Base-by-base conservation (phyloP, 2,113 vertebrate species). In the Budorcas taxicolor region DNA sequence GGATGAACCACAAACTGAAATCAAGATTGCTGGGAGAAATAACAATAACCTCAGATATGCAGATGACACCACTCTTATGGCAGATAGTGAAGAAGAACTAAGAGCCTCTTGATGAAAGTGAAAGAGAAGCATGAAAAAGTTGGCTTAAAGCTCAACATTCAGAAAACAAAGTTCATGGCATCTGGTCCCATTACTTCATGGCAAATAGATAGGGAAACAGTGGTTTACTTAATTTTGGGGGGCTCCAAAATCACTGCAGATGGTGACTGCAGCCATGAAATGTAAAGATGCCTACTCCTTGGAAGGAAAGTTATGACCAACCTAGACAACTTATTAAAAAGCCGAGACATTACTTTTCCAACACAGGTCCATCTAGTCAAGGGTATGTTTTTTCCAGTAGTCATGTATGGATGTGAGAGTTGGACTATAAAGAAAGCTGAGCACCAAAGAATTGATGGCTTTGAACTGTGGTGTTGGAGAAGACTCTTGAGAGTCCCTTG, bases 361-460 rank as follows among this genome's bases (percentile, higher is more conserved):
- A 36, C 9, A 36, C 3, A 71, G n/a, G n/a, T 21, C 64, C n/a
- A 0, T 71, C 64, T 36, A 0, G 64, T 36, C n/a, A 71, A 36
- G 17, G 17, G 8, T 71, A 36, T 71, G n/a, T 4, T 71, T 21
- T 71, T 71, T 71, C 17, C 64, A 36, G 17, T 36, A 21, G 64
- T 36, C 64, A 21, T 21, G n/a, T 71, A 36, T 36, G 4, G 2
- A 36, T 71, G n/a, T 71, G 64, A 21, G 9, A 71, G n/a, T 36
- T 71, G n/a, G 9, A 67, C 17, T 36, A 4, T 21, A 5, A 71
- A 36, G 3, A 71, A 21, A 21, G 64, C n/a, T 71, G 64, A 36
- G 0, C 2, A 0, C n/a, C 5, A 5, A 21, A 3, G 64, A 11
- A 71, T 11, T 71, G 4, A 36, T 36, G 0, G 0, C 11, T 71